Base-by-base conservation (phyloP, 2,113 vertebrate genomes). In the Ictidomys tridecemlineatus region DNA sequence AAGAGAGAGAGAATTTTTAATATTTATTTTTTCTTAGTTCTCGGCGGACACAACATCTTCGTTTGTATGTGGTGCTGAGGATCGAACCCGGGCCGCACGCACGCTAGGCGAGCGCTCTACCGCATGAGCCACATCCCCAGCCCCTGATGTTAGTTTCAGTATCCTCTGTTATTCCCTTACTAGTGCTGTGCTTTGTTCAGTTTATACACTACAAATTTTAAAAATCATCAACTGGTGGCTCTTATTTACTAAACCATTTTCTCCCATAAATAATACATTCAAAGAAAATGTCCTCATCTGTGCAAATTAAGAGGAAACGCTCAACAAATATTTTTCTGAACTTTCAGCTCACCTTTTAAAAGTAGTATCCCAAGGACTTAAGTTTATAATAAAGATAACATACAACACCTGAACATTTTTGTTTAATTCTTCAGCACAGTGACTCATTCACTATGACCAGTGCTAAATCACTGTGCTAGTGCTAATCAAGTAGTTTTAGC, bases 161-260 rank as follows among this genome's bases (percentile, higher is more conserved):
- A 86, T 45, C n/a, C 48, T 92, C 39, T n/a, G 12, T 8, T 78
- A 91, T 73, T 20, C 51, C 24, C 34, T 80, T 79, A 37, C 18
- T 69, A 78, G 10, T n/a, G 17, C 17, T 78, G 48, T 89, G 34
- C 18, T 93, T 65, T 74, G 20, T 30, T 85, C 32, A 32, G 22
- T 2, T 37, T 65, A 82, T 28, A 85, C 8, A 63, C 8, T 76
- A 72, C 51, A 72, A 85, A 51, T 39, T 74, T 10, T 69, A 87
- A 28, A 92, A 96, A 73, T 74, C 24, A 86, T 88, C 24, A 83
- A 73, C 1, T 96, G 37, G 22, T 96, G 65, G 63, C 28, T 86
- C 93, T 63, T 45, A 94, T 30, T 73, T 74, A 80, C 4, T 95
- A 32, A 95, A 96, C 80, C 53, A 56, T 61, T 53, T 65, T 53